Evolutionary conservation across 2,797 vertebrate genomes (phyloP).

Genomic region (Urophycis tenuis): DNA sequence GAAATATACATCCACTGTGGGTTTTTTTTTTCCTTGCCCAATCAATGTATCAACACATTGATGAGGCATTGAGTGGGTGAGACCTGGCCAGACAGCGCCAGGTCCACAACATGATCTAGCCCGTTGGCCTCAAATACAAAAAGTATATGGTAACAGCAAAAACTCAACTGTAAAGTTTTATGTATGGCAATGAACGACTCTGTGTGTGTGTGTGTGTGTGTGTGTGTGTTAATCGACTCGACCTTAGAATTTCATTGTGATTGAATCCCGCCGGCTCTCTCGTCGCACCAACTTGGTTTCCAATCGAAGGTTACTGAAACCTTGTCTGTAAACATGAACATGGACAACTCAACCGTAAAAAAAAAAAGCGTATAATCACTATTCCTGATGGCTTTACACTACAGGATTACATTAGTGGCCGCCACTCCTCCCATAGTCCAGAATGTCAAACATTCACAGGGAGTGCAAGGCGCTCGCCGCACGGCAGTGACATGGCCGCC

Average conservation of each 20-base stretch:
- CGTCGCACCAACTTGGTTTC: conserved; percentile 3
- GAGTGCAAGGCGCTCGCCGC: background rate
- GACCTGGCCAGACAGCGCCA: background rate
- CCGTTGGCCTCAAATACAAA: background rate
- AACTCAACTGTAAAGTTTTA: conserved; percentile 3
- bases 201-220: too few relatives aligned
- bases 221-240: conserved; percentile 31
- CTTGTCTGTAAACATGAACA: conserved; percentile 14
- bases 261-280: conserved; percentile 14
- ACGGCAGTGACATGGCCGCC: conserved; percentile 3
- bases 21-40: conserved; percentile 17
- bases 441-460: conserved; percentile 12
- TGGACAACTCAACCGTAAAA: conserved; percentile 1
- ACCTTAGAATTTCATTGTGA: background rate
- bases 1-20: conserved; percentile 11
- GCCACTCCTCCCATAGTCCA: background rate
- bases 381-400: conserved; percentile 10
- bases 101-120: background rate
- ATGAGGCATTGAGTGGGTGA: background rate
- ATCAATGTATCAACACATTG: background rate
- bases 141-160: background rate
- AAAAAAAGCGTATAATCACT: conserved; percentile 25
- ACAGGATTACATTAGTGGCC: too few relatives aligned
- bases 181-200: conserved; percentile 17
- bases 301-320: background rate